Base-by-base conservation (phyloP, 2,113 vertebrate genomes). In the Scartelaos histophorus region DNA sequence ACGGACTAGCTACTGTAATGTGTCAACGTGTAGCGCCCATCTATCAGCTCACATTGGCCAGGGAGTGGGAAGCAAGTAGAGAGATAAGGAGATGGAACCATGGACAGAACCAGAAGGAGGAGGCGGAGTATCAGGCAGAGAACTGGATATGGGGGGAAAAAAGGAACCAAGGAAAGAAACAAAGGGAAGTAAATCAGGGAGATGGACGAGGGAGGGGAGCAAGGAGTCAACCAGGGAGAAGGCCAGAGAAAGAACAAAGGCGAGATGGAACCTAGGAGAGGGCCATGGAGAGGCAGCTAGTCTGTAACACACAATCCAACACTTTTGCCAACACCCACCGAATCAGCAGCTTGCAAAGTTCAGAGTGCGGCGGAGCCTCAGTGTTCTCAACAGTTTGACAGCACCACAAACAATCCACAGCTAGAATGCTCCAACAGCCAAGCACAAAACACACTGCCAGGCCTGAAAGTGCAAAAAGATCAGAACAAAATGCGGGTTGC, bases 1-100 rank as follows among this genome's bases (percentile, higher is more conserved):
- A 86, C 75, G 78, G 82, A 86, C 86, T 87, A 66, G 80, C 84
- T 70, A 75, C 85, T 82, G 84, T 69, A 82, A 19, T 72, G 75
- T 84, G 86, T 88, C 86, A 87, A 62, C 60, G 5, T 24, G 25
- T 5, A 58, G 56, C 22, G 13, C 24, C 13, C 3, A 60, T 60
- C 53, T 19, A 34, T 60, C 57, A 58, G 11, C 22, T 13, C 56
- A 15, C 57, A 16, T 29, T 15, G 5, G 57, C 25, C 24, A 29
- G 22, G 24, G 2, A 25, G 56, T 5, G 24, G 13, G 11, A n/a
- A n/a, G 1, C 47, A 17, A 13, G 47, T 15, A 49, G 12, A 53
- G 51, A 54, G 19, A 19, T 19, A 54, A 7, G n/a, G 6, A 6
- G 53, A 1, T 1, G 19, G 19, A 17, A 1, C 7, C 17, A 9